phyloP scores from a whole-genome alignment of 2,113 vertebrate species.

The Takifugu flavidus region DNA sequence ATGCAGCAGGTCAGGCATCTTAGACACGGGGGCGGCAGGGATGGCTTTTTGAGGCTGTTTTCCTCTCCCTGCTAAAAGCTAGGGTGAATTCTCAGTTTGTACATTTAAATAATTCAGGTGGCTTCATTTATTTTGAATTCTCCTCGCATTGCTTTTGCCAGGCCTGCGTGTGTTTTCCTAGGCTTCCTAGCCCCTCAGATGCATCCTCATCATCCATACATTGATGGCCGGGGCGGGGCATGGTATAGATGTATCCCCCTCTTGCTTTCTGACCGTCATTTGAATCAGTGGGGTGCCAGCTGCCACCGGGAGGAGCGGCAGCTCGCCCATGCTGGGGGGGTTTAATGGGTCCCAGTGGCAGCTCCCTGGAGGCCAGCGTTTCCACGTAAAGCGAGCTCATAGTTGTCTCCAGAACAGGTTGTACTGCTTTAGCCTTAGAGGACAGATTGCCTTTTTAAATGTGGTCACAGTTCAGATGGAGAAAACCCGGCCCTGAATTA shows the following conservation, averaged over 20 bases:
- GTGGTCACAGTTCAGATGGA: constrained; percentile 35
- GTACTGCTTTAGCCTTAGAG: constrained; percentile 16
- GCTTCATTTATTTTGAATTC: constrained; percentile 75
- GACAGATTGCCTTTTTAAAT: constrained; percentile 33
- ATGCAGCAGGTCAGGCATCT: constrained; percentile 10
- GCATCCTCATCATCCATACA: constrained; percentile 65
- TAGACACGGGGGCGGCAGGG: constrained; percentile 13
- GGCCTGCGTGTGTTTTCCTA: constrained; percentile 36
- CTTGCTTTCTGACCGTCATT: constrained; percentile 34
- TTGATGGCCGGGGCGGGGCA: constrained; percentile 10
- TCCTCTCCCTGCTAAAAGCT: constrained; percentile 58
- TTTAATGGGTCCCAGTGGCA: too few species aligned
- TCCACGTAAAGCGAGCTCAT: constrained; percentile 27
- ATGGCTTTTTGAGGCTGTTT: constrained; percentile 53
- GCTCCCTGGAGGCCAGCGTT: not conserved
- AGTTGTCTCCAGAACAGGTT: not conserved
- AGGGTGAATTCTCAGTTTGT: constrained; percentile 76
- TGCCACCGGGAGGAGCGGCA: constrained; percentile 12
- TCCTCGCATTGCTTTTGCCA: constrained; percentile 49
- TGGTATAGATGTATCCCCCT: not conserved
- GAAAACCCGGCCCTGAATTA: constrained; percentile 25
- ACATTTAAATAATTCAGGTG: constrained; percentile 72
- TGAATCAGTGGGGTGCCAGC: constrained; percentile 31
- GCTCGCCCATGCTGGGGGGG: too few species aligned
- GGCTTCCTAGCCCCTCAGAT: constrained; percentile 49